These are phyloP conservation scores for Lamprotornis superbus DNA, from an alignment of 2,113 vertebrate species.

Conservation along the genomic window DNA sequence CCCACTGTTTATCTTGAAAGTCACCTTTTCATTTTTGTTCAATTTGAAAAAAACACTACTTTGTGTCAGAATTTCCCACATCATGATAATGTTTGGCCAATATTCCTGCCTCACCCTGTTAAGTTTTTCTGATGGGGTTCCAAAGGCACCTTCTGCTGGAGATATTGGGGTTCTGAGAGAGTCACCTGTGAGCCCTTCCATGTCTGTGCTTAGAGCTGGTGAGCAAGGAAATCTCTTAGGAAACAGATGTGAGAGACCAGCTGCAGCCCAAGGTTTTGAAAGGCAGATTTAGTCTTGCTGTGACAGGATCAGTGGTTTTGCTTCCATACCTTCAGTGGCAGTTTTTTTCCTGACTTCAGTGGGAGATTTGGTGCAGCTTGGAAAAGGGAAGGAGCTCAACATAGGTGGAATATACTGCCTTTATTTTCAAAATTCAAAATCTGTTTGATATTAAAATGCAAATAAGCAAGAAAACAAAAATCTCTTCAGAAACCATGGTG, in stretches of 20 bases:
- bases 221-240: neutral
- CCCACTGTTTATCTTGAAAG: neutral
- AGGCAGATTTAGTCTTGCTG: neutral
- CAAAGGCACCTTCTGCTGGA: neutral
- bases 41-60: neutral
- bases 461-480: neutral
- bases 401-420: neutral
- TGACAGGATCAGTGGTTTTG: neutral
- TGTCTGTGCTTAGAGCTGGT: neutral
- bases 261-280: neutral
- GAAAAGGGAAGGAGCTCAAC: neutral
- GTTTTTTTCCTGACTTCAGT: neutral
- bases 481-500: neutral
- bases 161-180: neutral
- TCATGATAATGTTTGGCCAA: neutral
- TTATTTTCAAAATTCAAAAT: neutral
- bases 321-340: neutral
- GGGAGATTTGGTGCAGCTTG: neutral
- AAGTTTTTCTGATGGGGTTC: neutral
- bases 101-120: neutral
- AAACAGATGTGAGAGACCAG: neutral
- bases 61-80: neutral
- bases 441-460: neutral
- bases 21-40: accelerated
- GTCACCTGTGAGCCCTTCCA: neutral